A percentile compares a stretch with the other conserved stretches of the same genome.
Evolutionary conservation across 2,113 vertebrate genomes (phyloP).

Genomic region (Dipodomys spectabilis): DNA sequence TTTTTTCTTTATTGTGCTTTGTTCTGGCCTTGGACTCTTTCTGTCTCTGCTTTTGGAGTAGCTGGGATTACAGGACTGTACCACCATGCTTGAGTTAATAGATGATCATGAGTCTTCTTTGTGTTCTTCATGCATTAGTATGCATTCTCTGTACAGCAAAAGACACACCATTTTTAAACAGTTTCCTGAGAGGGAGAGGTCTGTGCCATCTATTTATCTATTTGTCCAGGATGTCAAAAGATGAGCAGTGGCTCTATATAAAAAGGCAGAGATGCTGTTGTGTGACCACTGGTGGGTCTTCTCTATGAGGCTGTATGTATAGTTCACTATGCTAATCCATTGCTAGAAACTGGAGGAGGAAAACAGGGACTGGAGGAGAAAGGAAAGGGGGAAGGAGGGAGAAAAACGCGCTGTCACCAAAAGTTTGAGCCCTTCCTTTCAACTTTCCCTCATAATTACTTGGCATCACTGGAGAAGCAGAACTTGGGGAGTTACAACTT

Average conservation of each 20-base stretch:
- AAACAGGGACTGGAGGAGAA: background rate
- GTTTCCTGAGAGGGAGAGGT: background rate
- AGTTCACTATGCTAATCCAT: too few relatives aligned
- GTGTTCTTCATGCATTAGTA: background rate
- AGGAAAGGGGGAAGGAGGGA: background rate
- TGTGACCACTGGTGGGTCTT: background rate
- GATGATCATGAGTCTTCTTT: background rate
- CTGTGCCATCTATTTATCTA: background rate
- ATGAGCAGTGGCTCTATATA: background rate
- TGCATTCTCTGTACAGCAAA: background rate
- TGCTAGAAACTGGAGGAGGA: background rate
- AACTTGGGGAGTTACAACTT: slow-evolving; percentile 64
- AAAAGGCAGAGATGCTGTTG: background rate
- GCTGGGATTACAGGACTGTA: too few relatives aligned
- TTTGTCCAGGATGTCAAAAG: background rate
- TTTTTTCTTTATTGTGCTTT: too few relatives aligned
- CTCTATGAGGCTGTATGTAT: background rate
- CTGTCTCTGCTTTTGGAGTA: too few relatives aligned
- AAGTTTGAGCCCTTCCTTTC: slow-evolving; percentile 55
- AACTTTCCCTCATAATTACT: slow-evolving; percentile 73
- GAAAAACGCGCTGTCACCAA: slow-evolving; percentile 42
- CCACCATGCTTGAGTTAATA: too few relatives aligned
- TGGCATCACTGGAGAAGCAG: slow-evolving; percentile 20
- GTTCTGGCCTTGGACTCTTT: too few relatives aligned
- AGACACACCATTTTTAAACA: background rate